Evolutionary conservation across 2,113 vertebrate genomes (phyloP).

Genomic region (Vulpes ferrilata): DNA sequence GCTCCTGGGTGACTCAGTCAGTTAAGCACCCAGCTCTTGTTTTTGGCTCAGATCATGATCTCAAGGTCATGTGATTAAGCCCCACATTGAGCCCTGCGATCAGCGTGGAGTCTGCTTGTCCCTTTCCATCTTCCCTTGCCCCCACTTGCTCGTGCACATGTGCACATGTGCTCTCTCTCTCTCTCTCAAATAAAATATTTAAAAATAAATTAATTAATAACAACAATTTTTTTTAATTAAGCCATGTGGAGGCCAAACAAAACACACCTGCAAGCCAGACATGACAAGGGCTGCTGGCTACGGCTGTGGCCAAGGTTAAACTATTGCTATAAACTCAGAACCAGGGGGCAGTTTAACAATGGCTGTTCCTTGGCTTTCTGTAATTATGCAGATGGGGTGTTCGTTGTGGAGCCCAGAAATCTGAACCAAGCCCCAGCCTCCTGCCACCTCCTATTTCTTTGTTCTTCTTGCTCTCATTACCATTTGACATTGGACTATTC

Average conservation of each 20-base stretch:
- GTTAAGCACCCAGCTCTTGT: not conserved
- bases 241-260: not conserved
- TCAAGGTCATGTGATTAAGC: not conserved
- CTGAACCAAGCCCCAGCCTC: not conserved
- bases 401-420: not conserved
- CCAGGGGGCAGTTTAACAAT: too few species aligned
- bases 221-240: not conserved
- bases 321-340: not conserved
- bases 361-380: not conserved
- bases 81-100: not conserved
- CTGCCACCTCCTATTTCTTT: accelerated
- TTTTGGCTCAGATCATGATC: not conserved
- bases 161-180: not conserved
- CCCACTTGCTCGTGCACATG: not conserved
- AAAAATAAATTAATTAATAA: not conserved
- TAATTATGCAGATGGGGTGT: not conserved
- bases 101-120: not conserved
- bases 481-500: not conserved
- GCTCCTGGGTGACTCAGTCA: not conserved
- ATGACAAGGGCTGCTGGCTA: not conserved
- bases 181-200: not conserved
- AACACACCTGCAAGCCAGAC: not conserved
- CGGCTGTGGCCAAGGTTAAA: not conserved
- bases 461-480: not conserved
- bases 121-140: not conserved